Evolutionary conservation across 2,888 invertebrate species (phyloP).

Genomic region (Amphipoea lucens): DNA sequence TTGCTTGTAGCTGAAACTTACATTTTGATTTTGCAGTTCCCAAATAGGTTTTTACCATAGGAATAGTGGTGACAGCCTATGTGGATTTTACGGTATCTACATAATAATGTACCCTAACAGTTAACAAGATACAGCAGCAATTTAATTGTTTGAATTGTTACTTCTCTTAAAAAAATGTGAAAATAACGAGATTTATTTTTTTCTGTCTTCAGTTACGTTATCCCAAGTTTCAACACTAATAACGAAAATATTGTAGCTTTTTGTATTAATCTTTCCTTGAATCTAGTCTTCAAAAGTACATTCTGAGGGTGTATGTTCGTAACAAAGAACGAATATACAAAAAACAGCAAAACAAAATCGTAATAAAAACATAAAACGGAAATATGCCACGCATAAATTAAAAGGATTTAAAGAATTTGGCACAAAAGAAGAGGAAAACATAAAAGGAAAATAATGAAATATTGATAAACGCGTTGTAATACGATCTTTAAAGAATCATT

Average conservation of each 20-base stretch:
- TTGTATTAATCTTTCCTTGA: background rate
- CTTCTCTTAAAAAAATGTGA: background rate
- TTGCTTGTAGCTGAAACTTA: background rate
- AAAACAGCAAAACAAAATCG: constrained; percentile 32
- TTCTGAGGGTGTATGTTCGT: constrained; percentile 12
- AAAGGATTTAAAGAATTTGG: constrained; percentile 56
- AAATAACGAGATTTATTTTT: background rate
- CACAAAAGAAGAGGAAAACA: constrained; percentile 46
- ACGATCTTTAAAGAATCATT: constrained; percentile 60
- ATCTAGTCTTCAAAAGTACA: constrained; percentile 10
- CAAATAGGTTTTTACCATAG: background rate
- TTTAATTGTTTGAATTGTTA: no score
- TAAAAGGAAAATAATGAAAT: constrained; percentile 48
- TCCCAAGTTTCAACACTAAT: background rate
- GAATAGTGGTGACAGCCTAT: background rate
- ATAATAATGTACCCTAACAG: background rate
- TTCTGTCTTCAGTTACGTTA: background rate
- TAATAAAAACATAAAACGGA: constrained; percentile 48
- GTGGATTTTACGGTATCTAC: background rate
- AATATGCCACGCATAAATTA: constrained; percentile 53
- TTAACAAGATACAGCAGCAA: constrained; percentile 1
- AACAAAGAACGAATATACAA: constrained; percentile 29
- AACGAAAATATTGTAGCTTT: background rate
- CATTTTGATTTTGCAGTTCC: background rate
- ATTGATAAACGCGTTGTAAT: constrained; percentile 57